Evolutionary conservation across 2,888 invertebrate genomes (phyloP).

Genomic region (Dinocampus coccinellae): DNA sequence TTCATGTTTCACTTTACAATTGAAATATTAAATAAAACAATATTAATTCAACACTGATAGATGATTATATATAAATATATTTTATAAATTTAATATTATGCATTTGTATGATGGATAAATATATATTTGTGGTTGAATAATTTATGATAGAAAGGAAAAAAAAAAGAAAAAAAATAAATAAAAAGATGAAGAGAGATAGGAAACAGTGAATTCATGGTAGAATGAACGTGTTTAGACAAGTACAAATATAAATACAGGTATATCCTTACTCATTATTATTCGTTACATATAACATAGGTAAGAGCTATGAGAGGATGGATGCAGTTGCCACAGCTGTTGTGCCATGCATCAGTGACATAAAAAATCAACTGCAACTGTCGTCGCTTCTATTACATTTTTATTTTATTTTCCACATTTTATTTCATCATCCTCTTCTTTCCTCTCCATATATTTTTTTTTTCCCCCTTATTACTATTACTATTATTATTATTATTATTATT

Average conservation of each 20-base stretch:
- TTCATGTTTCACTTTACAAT: too few relatives aligned
- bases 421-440: too few relatives aligned
- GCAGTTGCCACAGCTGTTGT: neutral
- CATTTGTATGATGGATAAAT: neutral
- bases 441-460: neutral
- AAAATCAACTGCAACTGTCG: slow-evolving; percentile 3
- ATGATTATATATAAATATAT: too few relatives aligned
- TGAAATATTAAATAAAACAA: too few relatives aligned
- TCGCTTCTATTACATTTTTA: too few relatives aligned
- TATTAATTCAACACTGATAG: too few relatives aligned
- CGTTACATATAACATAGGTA: neutral
- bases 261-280: neutral
- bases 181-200: neutral
- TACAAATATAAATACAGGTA: neutral
- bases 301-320: slow-evolving; percentile 5
- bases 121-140: slow-evolving; percentile 25
- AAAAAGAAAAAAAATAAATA: neutral
- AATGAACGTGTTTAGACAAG: neutral
- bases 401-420: too few relatives aligned
- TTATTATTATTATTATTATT: neutral
- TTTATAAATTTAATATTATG: neutral
- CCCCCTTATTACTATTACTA: neutral
- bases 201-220: neutral
- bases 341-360: neutral
- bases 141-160: too few relatives aligned